Percentiles rank a stretch among this genome's conserved stretches.
These are phyloP conservation scores for Eledone cirrhosa DNA, from an alignment of 2,888 invertebrate genomes.

Conservation along the genomic window DNA sequence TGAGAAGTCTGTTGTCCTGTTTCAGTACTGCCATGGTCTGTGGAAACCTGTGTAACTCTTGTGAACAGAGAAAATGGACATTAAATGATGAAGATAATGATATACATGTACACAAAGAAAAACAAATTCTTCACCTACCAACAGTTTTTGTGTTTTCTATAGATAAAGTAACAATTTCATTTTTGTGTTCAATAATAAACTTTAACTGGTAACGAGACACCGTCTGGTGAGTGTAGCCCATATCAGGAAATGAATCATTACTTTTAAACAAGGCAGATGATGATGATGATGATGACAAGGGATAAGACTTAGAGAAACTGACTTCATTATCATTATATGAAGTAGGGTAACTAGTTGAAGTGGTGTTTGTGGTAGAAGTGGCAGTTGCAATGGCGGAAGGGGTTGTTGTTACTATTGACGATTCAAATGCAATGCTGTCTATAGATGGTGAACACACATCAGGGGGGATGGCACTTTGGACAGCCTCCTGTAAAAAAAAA, in stretches of 20 bases:
- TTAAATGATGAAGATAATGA: too few species aligned
- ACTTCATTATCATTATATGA: slow-evolving; percentile 37
- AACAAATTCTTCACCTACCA: slow-evolving; percentile 41
- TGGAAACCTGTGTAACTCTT: too few species aligned
- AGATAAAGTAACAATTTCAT: slow-evolving; percentile 53
- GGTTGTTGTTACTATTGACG: slow-evolving; percentile 33
- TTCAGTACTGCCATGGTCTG: too few species aligned
- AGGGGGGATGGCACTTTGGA: slow-evolving; percentile 53
- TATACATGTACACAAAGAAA: too few species aligned
- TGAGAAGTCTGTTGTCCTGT: too few species aligned
- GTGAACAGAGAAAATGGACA: too few species aligned
- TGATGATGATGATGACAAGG: slow-evolving; percentile 40
- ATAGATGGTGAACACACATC: slow-evolving; percentile 35
- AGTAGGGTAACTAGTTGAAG: slow-evolving; percentile 25
- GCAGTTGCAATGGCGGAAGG: slow-evolving; percentile 33
- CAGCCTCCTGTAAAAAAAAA: slow-evolving; percentile 46
- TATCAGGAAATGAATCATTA: slow-evolving; percentile 27
- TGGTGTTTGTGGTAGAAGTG: slow-evolving; percentile 26
- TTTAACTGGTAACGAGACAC: slow-evolving; percentile 47
- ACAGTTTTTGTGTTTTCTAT: slow-evolving; percentile 60
- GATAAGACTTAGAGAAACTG: slow-evolving; percentile 37
- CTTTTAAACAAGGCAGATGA: slow-evolving; percentile 29
- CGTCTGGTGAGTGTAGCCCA: slow-evolving; percentile 31
- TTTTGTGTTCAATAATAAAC: slow-evolving; percentile 63
- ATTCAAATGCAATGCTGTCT: slow-evolving; percentile 29